These are phyloP conservation scores for Lycorma delicatula DNA, from an alignment of 1,140 invertebrate species.

Conservation along the genomic window DNA sequence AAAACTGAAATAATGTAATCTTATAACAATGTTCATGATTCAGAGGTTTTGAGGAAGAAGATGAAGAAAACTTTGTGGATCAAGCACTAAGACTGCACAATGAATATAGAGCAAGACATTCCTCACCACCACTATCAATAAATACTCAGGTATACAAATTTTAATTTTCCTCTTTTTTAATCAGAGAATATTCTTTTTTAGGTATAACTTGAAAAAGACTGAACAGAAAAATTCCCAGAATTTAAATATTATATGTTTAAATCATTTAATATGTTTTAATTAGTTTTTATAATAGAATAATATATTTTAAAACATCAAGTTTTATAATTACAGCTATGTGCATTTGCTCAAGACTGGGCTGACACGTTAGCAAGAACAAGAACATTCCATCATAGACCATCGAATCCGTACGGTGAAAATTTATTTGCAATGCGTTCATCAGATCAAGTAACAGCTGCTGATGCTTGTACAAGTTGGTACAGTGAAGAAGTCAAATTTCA, in stretches of 20 bases:
- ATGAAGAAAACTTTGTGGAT: background rate
- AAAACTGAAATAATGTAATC: too few relatives aligned
- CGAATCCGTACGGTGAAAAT: conserved; percentile 53
- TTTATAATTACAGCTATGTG: conserved; percentile 38
- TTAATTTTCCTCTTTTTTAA: too few relatives aligned
- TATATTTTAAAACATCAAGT: background rate
- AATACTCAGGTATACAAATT: conserved; percentile 51
- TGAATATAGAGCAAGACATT: conserved; percentile 59
- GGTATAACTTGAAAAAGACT: too few relatives aligned
- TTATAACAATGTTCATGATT: too few relatives aligned
- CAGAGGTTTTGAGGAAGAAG: too few relatives aligned
- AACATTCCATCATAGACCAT: conserved; percentile 52
- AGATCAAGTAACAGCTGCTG: conserved; percentile 52
- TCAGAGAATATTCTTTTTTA: too few relatives aligned
- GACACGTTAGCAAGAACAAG: conserved; percentile 60
- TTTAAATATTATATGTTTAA: too few relatives aligned
- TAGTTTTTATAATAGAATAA: too few relatives aligned
- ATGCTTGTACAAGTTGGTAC: conserved; percentile 60
- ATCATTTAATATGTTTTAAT: too few relatives aligned
- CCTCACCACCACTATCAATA: conserved; percentile 55
- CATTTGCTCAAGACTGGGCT: conserved; percentile 59
- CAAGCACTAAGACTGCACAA: conserved; percentile 57
- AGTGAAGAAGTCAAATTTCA: conserved; percentile 48
- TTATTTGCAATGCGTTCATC: conserved; percentile 55
- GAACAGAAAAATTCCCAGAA: too few relatives aligned